Base-by-base conservation (phyloP, 2,113 vertebrate species). In the Gila orcuttii region DNA sequence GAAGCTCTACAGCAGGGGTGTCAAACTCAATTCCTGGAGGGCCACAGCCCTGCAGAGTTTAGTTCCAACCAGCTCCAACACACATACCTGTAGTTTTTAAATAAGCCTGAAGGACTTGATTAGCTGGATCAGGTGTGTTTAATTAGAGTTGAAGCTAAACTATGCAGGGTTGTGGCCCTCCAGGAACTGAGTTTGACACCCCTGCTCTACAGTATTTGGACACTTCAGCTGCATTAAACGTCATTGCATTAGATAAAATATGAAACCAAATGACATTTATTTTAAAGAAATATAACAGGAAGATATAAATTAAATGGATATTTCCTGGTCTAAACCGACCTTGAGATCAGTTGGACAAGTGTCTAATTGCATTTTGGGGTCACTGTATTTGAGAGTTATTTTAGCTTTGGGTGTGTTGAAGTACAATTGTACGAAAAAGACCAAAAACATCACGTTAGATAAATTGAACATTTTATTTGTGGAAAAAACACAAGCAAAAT, bases 401-500 rank as follows among this genome's bases (percentile, higher is more conserved):
- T 76, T 57, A 55, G 52, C 31, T n/a, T 23, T 79, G 11, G 11
- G 31, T 60, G 19, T n/a, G 74, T 6, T 31, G 8, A 57, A 17
- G 4, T 28, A 10, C 6, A 47, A 7, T 12, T 28, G 11, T 10
- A 68, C 4, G 6, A 60, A 47, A 79, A 87, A 62, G 80, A 80
- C 76, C 87, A 60, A 86, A 83, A 89, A 36, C 2, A 62, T 45
- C 62, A 73, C 89, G 91, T 89, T 92, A 91, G 93, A 93, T 96
- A 97, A 96, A 96, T 97, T 97, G 96, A 96, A 98, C 96, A 97
- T 98, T 99, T 99, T 99, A 99, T 99, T 99, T 98, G 97, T 99
- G 98, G 66, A 25, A 98, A 99, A 99, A 99, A 98, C 99, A 99
- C 98, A 99, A 99, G 97, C 97, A 99, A 97, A 98, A 97, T 98